Conservation (phyloP, 1,140 invertebrate genomes). For the Heliconius congener region DNA sequence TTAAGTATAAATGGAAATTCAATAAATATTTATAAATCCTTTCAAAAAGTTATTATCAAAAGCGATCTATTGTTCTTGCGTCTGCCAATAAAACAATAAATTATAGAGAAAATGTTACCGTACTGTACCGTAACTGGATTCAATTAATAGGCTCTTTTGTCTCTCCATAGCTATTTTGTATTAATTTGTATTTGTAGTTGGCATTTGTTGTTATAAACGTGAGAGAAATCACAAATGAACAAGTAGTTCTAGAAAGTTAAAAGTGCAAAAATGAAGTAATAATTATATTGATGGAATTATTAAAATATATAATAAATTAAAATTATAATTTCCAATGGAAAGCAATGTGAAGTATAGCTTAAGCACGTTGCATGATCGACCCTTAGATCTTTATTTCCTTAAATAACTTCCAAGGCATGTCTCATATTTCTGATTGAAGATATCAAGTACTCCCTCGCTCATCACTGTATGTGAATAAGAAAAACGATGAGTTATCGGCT, state of each 20-base stretch:
- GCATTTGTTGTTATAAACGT: too few species aligned
- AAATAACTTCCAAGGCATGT: constrained; percentile 22
- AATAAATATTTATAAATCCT: neutral
- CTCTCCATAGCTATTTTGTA: neutral
- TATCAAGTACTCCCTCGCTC: neutral
- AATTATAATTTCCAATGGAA: constrained; percentile 49
- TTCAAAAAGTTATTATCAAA: neutral
- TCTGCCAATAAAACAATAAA: constrained; percentile 20
- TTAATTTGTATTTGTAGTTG: neutral
- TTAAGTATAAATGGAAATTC: too few species aligned
- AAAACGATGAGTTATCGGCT: neutral
- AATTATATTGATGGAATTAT: too few species aligned
- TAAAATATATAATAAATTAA: too few species aligned
- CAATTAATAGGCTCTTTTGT: constrained; percentile 10
- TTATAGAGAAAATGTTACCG: constrained; percentile 15
- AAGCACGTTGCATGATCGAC: constrained; percentile 50
- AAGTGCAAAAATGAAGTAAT: neutral
- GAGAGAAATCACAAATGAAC: neutral
- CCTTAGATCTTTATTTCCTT: neutral
- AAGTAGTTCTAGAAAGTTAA: neutral
- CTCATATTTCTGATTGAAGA: neutral
- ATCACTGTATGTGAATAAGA: neutral
- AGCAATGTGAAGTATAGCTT: constrained; percentile 48
- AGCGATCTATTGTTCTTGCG: neutral
- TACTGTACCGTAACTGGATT: neutral